Percentiles rank a stretch among this genome's conserved stretches.
Evolutionary conservation across 2,888 invertebrate species (phyloP).

Genomic region (Adelognathus sp.): DNA sequence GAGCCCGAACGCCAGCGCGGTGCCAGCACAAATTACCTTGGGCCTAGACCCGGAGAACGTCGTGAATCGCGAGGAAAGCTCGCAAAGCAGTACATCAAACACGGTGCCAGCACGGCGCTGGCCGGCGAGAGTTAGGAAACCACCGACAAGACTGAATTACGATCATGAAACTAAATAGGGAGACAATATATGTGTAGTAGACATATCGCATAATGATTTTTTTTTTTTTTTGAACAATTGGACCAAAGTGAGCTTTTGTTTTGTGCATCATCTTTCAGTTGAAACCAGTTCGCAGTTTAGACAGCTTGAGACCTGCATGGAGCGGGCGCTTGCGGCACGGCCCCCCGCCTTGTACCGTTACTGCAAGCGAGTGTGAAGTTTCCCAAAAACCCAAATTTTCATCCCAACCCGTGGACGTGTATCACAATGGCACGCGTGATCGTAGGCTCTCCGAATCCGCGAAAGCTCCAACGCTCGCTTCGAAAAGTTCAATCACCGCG

Average conservation of each 20-base stretch:
- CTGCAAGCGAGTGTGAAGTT: slow-evolving; percentile 64
- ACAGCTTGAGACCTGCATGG: slow-evolving; percentile 82
- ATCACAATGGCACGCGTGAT: slow-evolving; percentile 32
- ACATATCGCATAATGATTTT: background rate
- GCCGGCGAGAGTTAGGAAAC: slow-evolving; percentile 1
- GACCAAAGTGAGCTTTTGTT: slow-evolving; percentile 55
- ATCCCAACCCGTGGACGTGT: background rate
- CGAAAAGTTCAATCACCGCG: background rate
- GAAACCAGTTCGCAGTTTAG: slow-evolving; percentile 85
- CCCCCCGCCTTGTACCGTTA: slow-evolving; percentile 73
- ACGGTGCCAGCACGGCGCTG: slow-evolving; percentile 5
- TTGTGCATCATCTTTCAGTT: slow-evolving; percentile 81
- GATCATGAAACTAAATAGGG: slow-evolving; percentile 1
- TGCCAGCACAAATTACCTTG: background rate
- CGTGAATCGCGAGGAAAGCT: background rate
- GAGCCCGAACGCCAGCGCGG: background rate
- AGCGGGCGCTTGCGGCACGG: slow-evolving; percentile 78
- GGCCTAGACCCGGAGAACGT: background rate
- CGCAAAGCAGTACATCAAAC: background rate
- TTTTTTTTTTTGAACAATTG: slow-evolving; percentile 1
- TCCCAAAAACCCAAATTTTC: slow-evolving; percentile 55
- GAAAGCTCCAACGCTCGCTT: background rate
- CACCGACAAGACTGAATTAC: background rate
- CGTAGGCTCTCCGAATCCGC: background rate
- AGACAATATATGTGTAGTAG: background rate